A percentile compares a stretch with the other conserved stretches of the same genome.
phyloP scores from a whole-genome alignment of 2,888 invertebrate species.

The Vannuccia rotundouncinata region DNA sequence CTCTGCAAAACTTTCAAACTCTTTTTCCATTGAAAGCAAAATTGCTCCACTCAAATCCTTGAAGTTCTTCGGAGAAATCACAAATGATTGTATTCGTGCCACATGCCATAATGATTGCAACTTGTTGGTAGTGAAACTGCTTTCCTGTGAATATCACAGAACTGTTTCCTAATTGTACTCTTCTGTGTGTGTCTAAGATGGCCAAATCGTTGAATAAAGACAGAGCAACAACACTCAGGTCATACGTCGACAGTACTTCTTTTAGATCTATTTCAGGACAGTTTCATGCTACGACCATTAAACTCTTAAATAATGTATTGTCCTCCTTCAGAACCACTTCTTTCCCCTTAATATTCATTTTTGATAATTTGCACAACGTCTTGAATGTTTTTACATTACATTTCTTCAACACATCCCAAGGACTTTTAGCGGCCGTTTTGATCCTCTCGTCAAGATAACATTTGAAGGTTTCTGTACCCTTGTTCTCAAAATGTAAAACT shows the following conservation, averaged over 20 bases:
- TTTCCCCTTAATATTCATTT: background rate
- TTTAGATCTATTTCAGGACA: slow-evolving; percentile 8
- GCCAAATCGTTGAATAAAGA: background rate
- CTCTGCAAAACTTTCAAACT: background rate
- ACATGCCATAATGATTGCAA: background rate
- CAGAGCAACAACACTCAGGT: background rate
- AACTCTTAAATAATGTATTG: background rate
- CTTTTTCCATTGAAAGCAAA: background rate
- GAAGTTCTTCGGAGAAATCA: background rate
- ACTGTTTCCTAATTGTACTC: background rate
- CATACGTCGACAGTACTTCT: background rate
- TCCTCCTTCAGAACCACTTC: background rate
- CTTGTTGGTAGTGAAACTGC: background rate
- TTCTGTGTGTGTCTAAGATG: background rate
- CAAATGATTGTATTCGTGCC: background rate
- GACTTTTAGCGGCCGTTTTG: background rate
- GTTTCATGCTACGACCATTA: background rate
- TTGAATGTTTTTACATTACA: slow-evolving; percentile 16
- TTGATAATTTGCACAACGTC: slow-evolving; percentile 4
- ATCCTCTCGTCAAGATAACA: background rate
- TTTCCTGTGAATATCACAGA: background rate
- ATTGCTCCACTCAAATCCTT: background rate
- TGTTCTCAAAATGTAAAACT: slow-evolving; percentile 20
- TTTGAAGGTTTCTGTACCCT: slow-evolving; percentile 1
- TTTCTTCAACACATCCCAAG: background rate